phyloP scores from a whole-genome alignment of 2,888 invertebrate species.

The Hirtodrosophila confusa region DNA sequence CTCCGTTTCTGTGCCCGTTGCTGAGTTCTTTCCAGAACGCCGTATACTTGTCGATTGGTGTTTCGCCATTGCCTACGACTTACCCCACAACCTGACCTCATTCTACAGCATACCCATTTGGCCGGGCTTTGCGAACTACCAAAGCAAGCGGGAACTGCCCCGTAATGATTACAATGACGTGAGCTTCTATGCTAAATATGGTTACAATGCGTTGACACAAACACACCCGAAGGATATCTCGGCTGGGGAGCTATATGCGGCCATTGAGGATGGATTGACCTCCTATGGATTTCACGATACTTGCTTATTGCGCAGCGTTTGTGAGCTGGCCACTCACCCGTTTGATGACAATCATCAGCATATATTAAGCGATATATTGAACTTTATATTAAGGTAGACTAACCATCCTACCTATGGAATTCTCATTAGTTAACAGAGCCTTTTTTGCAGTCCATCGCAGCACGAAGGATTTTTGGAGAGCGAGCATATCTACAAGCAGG shows the following conservation, averaged over 20 bases:
- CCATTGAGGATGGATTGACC: conserved; percentile 77
- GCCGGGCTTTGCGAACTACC: conserved; percentile 76
- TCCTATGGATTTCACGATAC: conserved; percentile 86
- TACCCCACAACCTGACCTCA: conserved; percentile 72
- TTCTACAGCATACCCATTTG: conserved; percentile 83
- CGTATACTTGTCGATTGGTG: conserved; percentile 83
- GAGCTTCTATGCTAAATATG: conserved; percentile 59
- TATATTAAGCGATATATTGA: conserved; percentile 88
- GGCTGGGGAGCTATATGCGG: conserved; percentile 82
- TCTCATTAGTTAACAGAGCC: background rate
- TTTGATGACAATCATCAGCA: conserved; percentile 85
- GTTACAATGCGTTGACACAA: conserved; percentile 33
- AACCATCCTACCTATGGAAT: fast-evolving
- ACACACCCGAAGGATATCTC: conserved; percentile 82
- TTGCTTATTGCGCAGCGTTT: conserved; percentile 89
- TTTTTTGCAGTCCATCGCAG: conserved; percentile 83
- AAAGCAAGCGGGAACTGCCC: conserved; percentile 40
- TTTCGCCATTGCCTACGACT: conserved; percentile 82
- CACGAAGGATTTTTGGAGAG: conserved; percentile 86
- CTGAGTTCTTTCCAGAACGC: conserved; percentile 78
- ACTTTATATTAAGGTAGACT: conserved; percentile 88
- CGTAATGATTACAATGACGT: conserved; percentile 18
- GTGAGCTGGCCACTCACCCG: conserved; percentile 88
- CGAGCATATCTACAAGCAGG: conserved; percentile 83
- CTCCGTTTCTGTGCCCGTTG: conserved; percentile 81